phyloP scores from a whole-genome alignment of 2,888 invertebrate species.

The Galerucella pusilla region DNA sequence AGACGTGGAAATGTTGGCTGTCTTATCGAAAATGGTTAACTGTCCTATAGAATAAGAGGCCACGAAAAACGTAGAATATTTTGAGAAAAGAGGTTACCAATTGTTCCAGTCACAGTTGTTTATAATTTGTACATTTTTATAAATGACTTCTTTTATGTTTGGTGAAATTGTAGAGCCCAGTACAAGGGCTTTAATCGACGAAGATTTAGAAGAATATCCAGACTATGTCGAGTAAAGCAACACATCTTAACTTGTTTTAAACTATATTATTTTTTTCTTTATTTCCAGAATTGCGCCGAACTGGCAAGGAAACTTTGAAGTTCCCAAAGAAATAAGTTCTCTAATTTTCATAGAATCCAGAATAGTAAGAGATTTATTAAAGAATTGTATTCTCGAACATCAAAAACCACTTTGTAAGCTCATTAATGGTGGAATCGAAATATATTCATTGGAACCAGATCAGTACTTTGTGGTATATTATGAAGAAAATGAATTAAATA shows the following conservation, averaged over 20 bases:
- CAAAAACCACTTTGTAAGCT: conserved; percentile 40
- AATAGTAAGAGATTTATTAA: conserved; percentile 43
- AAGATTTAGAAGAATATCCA: conserved; percentile 58
- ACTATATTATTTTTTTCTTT: background rate
- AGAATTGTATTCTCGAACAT: conserved; percentile 40
- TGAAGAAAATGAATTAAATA: conserved; percentile 45
- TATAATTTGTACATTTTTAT: background rate
- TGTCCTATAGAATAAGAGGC: background rate
- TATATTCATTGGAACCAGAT: conserved; percentile 44
- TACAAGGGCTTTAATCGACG: conserved; percentile 60
- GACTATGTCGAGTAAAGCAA: conserved; percentile 51
- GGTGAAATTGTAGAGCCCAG: conserved; percentile 63
- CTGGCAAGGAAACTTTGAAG: conserved; percentile 47
- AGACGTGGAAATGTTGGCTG: too few species aligned
- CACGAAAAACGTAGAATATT: background rate
- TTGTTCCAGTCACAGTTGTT: background rate
- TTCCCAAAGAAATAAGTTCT: conserved; percentile 46
- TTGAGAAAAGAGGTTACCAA: background rate
- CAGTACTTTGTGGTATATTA: conserved; percentile 48
- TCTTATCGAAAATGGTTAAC: background rate
- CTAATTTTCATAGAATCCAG: conserved; percentile 52
- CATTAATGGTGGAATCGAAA: conserved; percentile 45
- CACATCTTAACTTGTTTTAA: background rate
- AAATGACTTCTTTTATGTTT: conserved; percentile 53
- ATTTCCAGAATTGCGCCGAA: conserved; percentile 47